Percentiles rank a stretch among this genome's conserved stretches.
Conservation (phyloP, 2,113 vertebrate species). For the Nematolebias whitei region DNA sequence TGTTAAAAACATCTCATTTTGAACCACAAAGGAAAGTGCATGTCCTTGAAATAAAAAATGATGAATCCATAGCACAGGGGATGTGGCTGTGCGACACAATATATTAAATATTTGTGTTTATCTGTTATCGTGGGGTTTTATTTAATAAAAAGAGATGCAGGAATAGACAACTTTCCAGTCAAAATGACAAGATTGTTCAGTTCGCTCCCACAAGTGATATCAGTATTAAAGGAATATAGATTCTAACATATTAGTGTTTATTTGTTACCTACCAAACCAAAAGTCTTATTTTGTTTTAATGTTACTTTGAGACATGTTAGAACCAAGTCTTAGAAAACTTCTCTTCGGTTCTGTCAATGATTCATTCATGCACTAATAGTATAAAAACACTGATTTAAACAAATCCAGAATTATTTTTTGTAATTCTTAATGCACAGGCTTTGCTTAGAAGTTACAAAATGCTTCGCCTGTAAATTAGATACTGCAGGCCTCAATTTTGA, state of each 20-base stretch:
- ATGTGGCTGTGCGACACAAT: slow-evolving; percentile 37
- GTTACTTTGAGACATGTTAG: not conserved
- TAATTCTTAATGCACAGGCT: too few species aligned
- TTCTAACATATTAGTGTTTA: not conserved
- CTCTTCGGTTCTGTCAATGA: not conserved
- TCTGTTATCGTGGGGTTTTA: slow-evolving; percentile 25
- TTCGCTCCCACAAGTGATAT: slow-evolving; percentile 19
- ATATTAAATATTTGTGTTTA: slow-evolving; percentile 53
- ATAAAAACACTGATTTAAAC: not conserved
- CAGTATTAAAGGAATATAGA: not conserved
- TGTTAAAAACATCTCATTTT: slow-evolving; percentile 6
- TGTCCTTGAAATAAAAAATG: slow-evolving; percentile 28
- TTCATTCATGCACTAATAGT: not conserved
- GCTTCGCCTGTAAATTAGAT: too few species aligned
- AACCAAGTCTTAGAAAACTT: too few species aligned
- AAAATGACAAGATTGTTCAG: slow-evolving; percentile 20
- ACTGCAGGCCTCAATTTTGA: too few species aligned
- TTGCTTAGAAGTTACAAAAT: too few species aligned
- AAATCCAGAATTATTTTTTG: too few species aligned
- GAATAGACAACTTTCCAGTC: slow-evolving; percentile 13
- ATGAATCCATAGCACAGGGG: slow-evolving; percentile 37
- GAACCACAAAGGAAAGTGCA: not conserved
- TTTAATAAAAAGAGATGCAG: slow-evolving; percentile 47
- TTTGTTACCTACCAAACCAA: not conserved
- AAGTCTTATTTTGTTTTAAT: not conserved